A percentile compares a stretch with the other conserved stretches of the same genome.
These are phyloP conservation scores for Hydrocynus forskahlii DNA, from an alignment of 2,797 vertebrate species.

Conservation along the genomic window DNA sequence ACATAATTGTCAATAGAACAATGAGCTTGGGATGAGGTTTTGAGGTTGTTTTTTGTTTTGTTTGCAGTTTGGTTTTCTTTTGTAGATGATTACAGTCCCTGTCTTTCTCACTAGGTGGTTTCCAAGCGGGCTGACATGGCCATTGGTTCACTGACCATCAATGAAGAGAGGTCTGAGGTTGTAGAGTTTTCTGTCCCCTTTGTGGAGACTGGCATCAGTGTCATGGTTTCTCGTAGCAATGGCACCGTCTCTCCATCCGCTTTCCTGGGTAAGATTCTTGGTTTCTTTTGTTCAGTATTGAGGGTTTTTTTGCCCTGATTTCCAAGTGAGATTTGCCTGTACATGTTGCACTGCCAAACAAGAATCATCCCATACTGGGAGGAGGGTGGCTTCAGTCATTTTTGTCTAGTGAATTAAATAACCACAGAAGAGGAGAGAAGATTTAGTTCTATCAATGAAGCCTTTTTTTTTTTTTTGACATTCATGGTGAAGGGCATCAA, in stretches of 20 bases:
- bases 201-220: conserved; percentile 92
- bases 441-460: conserved; percentile 9
- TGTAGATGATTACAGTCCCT: neutral
- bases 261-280: conserved; percentile 82
- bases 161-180: conserved; percentile 90
- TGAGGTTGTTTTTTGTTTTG: neutral
- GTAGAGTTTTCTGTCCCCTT: conserved; percentile 94
- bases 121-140: conserved; percentile 91
- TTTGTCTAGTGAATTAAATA: conserved; percentile 1
- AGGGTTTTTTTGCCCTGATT: neutral
- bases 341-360: conserved; percentile 1
- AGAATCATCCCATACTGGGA: neutral
- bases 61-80: neutral
- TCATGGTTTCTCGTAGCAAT: conserved; percentile 93
- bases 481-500: conserved; percentile 39
- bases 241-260: conserved; percentile 92
- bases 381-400: neutral
- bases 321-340: conserved; percentile 8
- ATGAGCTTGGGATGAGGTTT: too few relatives aligned
- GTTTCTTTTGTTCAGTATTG: neutral
- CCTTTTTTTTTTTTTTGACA: conserved; percentile 7
- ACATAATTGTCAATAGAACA: too few relatives aligned
- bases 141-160: conserved; percentile 92
- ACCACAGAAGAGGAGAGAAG: neutral
- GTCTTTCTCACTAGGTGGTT: conserved; percentile 80